phyloP scores from a whole-genome alignment of 2,797 vertebrate species.

The Eulemur mongoz region DNA sequence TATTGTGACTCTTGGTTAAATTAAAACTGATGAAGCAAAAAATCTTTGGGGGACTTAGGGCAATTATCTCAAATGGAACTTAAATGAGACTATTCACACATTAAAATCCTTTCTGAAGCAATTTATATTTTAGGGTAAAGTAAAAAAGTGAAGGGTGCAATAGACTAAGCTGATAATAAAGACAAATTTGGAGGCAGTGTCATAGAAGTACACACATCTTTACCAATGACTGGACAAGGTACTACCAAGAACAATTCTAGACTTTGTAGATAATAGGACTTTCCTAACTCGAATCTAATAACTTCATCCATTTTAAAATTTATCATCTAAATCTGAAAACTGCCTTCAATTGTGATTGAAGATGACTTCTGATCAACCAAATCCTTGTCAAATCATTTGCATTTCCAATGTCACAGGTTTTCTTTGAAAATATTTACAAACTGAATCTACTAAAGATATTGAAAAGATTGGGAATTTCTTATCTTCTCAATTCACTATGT shows the following conservation, averaged over 20 bases:
- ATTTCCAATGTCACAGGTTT: not conserved
- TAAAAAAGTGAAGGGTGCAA: not conserved
- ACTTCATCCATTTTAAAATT: not conserved
- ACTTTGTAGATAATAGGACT: not conserved
- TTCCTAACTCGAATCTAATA: not conserved
- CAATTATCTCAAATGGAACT: not conserved
- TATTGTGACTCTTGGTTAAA: not conserved
- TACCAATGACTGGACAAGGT: not conserved
- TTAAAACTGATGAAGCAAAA: not conserved
- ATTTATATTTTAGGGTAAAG: not conserved
- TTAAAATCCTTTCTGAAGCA: not conserved
- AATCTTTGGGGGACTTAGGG: not conserved
- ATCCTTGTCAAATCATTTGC: not conserved
- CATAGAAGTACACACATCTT: not conserved
- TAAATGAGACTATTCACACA: not conserved
- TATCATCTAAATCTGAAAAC: not conserved
- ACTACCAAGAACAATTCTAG: not conserved
- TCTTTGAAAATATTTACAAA: not conserved
- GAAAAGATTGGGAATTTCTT: not conserved
- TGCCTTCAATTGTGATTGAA: not conserved
- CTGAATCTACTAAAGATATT: not conserved
- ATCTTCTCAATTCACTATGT: not conserved
- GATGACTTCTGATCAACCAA: not conserved
- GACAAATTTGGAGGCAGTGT: not conserved
- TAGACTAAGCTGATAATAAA: not conserved